Evolutionary conservation across 37 sponge, comb jelly and placozoan genomes (phyloP), one percentile per base, ranked within the genome.

Genomic region (Agelas oroides): DNA sequence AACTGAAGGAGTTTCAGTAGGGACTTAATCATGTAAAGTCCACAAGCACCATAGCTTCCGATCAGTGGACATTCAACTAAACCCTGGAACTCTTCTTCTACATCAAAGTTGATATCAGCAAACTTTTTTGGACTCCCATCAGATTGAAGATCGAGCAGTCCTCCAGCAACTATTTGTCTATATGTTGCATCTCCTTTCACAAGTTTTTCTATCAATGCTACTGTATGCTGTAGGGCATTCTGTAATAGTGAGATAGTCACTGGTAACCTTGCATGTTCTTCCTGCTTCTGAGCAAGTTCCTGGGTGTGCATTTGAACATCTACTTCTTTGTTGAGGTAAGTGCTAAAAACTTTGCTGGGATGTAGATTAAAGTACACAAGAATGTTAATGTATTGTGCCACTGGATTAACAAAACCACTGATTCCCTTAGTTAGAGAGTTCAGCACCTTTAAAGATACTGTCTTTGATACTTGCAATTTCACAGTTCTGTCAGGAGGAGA

Each of bases 1-100:
- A 69, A 90, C 86, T 90, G 86, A 56, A 85, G 78, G 36, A 90
- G 70, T 55, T 90, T 68, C 62, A 90, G 65, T 23, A 90, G 75
- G 46, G 6, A 46, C 8, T 46, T 46, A 8, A 46, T 8, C 8
- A 46, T 46, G 8, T 46, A 46, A 3, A 46, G 46, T 46, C 46
- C 46, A 46, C 8, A 8, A 46, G 46, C 8, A 46, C 46, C 46
- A 46, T 46, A 46, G 8, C 6, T 46, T 46, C 46, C 46, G 8
- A 46, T 12, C 8, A 12, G 46, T 46, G 46, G 46, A 46, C 46
- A 46, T 12, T 46, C 27, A 0, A 27, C 11, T 8, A 88, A 40
- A 30, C 32, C 66, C 16, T 53, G n/a, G 27, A 87, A 75, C 70
- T 87, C 88, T 65, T 80, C 39, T 5, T 87, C 88, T 17, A 81